Evolutionary conservation across 1,140 invertebrate genomes (phyloP), one percentile per base, ranked within the genome.

Genomic region (Trichomalopsis sarcophagae): DNA sequence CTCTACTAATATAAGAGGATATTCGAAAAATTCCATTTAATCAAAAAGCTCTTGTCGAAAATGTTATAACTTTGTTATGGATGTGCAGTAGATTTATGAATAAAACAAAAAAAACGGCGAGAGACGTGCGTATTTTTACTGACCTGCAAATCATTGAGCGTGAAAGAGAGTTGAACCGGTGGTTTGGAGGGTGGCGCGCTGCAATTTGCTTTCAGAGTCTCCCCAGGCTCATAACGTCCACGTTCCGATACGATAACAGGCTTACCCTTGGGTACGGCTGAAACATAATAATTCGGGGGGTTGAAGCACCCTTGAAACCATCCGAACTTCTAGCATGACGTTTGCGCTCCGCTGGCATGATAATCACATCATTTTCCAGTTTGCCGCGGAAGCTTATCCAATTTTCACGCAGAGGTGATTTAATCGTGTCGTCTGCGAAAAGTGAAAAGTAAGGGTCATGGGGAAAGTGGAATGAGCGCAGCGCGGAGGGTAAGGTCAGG

Each of bases 171-270:
- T 69, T 94, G 93, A 44, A 95, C 94, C 11, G 95, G 94, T 11
- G 96, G 96, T 80, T 95, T 92, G n/a, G 96, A 96, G 2, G 95
- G 94, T 40, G 95, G 94, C n/a, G 96, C 95, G 78, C 95, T 95
- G 92, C 97, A 97, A 92, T 97, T 97, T 85, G 96, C 96, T 88
- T 94, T 94, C 66, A 97, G 92, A 47, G 95, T 93, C 89, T 97
- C 96, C 27, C 96, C 96, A 1, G 95, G 94, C 87, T 96, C 95
- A 91, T 97, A 97, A 87, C 95, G 95, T 84, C 94, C 94, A 86
- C 95, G 94, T 87, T 96, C 96, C 30, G 96, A 95, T 86, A 87
- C 82, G 86, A 94, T 90, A 86, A 89, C 82, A 36, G 93, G 93
- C 76, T 87, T 89, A 71, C 87, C 87, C 82, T 90, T 87, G 55